Percentiles rank a stretch among this genome's conserved stretches.
Conservation (phyloP, 1,140 invertebrate genomes). For the Drosophila ohnishii region DNA sequence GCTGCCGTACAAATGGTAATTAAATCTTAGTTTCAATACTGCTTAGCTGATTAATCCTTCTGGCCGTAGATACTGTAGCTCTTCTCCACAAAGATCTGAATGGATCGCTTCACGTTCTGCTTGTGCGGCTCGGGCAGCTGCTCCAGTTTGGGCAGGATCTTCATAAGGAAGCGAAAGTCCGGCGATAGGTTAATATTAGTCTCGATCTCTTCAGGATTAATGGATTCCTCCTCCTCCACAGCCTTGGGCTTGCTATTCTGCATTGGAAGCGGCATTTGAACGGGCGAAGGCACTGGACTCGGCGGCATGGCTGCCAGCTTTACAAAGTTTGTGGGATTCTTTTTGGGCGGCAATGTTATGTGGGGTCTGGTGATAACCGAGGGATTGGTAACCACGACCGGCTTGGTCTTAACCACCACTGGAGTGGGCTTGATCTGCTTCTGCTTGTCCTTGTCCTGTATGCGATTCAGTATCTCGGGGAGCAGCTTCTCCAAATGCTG, state of each 20-base stretch:
- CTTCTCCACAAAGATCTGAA: constrained; percentile 77
- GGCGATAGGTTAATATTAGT: constrained; percentile 77
- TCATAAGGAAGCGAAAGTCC: constrained; percentile 80
- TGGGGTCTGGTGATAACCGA: constrained; percentile 34
- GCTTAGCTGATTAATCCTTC: constrained; percentile 43
- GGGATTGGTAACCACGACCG: constrained; percentile 3
- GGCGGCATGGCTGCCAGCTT: constrained; percentile 38
- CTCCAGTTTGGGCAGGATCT: constrained; percentile 76
- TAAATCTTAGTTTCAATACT: constrained; percentile 10
- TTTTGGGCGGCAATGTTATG: constrained; percentile 78
- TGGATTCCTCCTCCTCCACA: constrained; percentile 14
- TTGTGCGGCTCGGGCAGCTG: constrained; percentile 77
- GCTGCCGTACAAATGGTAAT: constrained; percentile 11
- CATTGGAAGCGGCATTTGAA: constrained; percentile 6
- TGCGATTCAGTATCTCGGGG: constrained; percentile 71
- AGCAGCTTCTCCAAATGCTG: constrained; percentile 76
- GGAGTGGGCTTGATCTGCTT: constrained; percentile 21
- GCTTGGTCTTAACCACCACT: constrained; percentile 18
- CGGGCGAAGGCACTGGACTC: constrained; percentile 5
- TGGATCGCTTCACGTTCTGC: constrained; percentile 74
- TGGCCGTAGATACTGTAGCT: constrained; percentile 71
- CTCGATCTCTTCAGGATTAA: constrained; percentile 44
- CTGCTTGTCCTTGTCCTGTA: constrained; percentile 67
- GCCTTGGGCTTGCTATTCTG: constrained; percentile 17
- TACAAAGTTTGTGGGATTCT: constrained; percentile 75